Base-by-base conservation (phyloP, 2,888 invertebrate genomes). In the Eugnorisma glareosa region DNA sequence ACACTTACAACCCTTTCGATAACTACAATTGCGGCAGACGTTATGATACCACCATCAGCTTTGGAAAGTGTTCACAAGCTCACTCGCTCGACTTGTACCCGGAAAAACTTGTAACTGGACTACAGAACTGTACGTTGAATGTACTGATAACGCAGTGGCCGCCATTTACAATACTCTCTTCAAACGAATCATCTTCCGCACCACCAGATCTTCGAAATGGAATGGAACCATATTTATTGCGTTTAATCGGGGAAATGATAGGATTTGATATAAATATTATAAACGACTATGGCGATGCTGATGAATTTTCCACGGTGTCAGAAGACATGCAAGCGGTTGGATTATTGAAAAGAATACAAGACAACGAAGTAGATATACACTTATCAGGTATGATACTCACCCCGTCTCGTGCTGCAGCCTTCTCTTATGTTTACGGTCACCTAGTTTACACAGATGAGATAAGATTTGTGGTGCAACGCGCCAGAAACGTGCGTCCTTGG, bases 1-100 rank as follows among this genome's bases (percentile, higher is more conserved):
- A 92, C 75, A 90, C 93, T 2, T 95, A 94, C 79, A 93, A 95
- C 75, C 93, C 95, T 2, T 95, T 90, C 64, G 92, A 93, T 70
- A 92, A 95, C 69, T 93, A 90, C 67, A 90, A 90, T 0, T 95
- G 95, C 63, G 95, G 95, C 8, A 91, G 91, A 77, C 86, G 88
- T 35, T 95, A 92, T 71, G 86, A 90, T 18, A 77, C 80, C 63
- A 83, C 93, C 7, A 91, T 91, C 54, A 82, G 89, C 51, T 87
- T 89, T 5, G 95, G 95, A 10, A 89, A 91, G 74, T 95, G 95
- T 82, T 79, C 77, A 7, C 64, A 83, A 15, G 68, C 82, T 24
- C 40, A 82, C 0, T 67, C 51, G 1, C 4, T 71, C 15, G 61
- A 89, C 67, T 75, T 94, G 7, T 93, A 88, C 75, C 90, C 91